A percentile compares a stretch with the other conserved stretches of the same genome.
These are phyloP conservation scores for Agrochola macilenta DNA, from an alignment of 2,888 invertebrate genomes.

Conservation along the genomic window DNA sequence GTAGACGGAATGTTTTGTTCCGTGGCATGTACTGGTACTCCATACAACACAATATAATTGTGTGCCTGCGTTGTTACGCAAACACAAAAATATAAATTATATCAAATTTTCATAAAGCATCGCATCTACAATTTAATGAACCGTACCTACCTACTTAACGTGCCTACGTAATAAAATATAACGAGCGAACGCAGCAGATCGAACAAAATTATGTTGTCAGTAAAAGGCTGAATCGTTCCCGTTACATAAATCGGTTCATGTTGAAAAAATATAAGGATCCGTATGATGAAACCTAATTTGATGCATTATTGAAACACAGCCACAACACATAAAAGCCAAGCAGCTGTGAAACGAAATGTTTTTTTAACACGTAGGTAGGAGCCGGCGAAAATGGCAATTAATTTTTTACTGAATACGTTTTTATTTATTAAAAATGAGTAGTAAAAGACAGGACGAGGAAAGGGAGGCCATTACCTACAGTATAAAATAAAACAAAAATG, in stretches of 20 bases:
- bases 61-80: neutral
- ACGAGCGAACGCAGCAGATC: constrained; percentile 29
- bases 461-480: neutral
- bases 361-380: constrained; percentile 16
- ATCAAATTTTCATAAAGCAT: neutral
- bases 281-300: constrained; percentile 45
- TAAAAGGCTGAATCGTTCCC: constrained; percentile 17
- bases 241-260: constrained; percentile 36
- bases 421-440: neutral
- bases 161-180: constrained; percentile 23
- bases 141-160: constrained; percentile 20
- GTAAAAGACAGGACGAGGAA: neutral
- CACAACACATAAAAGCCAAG: constrained; percentile 38
- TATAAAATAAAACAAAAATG: constrained; percentile 3
- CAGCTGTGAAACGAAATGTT: constrained; percentile 35
- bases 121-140: constrained; percentile 31
- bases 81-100: constrained; percentile 7
- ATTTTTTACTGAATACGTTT: constrained; percentile 18
- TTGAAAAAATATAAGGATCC: constrained; percentile 20
- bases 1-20: neutral
- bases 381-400: constrained; percentile 20
- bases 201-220: constrained; percentile 34
- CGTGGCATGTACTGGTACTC: neutral
- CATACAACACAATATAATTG: constrained; percentile 1
- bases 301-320: constrained; percentile 36